Evolutionary conservation across 2,113 vertebrate genomes (phyloP).

Genomic region (Ceuthmochares aereus): DNA sequence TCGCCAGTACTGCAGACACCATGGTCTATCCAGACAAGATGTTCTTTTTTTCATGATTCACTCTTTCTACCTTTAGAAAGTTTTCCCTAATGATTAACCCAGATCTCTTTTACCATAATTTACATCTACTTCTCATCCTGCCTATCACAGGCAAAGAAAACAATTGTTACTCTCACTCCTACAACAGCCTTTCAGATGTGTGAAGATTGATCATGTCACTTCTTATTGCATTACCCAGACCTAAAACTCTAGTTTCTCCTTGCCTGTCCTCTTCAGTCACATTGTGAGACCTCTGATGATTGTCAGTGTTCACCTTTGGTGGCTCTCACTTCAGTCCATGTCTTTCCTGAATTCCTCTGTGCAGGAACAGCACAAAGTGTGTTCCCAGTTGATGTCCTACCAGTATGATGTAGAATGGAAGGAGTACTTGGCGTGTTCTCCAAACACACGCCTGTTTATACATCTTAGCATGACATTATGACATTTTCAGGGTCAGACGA

Average conservation of each 20-base stretch:
- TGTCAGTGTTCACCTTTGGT: not conserved
- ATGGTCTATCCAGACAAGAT: not conserved
- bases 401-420: not conserved
- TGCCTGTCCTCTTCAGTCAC: not conserved
- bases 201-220: not conserved
- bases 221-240: not conserved
- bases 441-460: not conserved
- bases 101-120: not conserved
- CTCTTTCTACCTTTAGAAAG: not conserved
- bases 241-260: not conserved
- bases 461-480: not conserved
- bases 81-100: not conserved
- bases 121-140: not conserved
- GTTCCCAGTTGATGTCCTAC: not conserved
- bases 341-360: not conserved
- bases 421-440: not conserved
- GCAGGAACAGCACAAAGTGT: rapidly evolving
- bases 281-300: not conserved
- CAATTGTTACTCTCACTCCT: not conserved
- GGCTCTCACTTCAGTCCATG: not conserved
- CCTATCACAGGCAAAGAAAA: not conserved
- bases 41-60: not conserved
- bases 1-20: not conserved
- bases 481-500: not conserved
- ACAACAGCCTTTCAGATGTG: not conserved